Evolutionary conservation across 2,888 invertebrate genomes (phyloP).

Genomic region (Meganola albula): DNA sequence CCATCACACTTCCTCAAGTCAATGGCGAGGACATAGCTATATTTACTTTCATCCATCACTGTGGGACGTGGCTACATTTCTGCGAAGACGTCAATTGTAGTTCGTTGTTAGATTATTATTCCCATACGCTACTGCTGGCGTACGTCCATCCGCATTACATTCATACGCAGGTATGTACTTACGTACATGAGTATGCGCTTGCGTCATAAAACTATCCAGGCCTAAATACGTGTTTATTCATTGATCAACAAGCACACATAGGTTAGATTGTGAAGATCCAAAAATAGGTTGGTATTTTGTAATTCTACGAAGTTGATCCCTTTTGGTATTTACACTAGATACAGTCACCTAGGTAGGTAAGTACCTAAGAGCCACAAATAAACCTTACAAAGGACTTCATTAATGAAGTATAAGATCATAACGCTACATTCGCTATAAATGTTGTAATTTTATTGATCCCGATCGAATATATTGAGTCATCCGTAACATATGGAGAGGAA

Average conservation of each 20-base stretch:
- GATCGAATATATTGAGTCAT: no score
- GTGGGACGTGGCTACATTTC: slow-evolving; percentile 35
- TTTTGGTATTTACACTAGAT: no score
- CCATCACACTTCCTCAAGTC: slow-evolving; percentile 67
- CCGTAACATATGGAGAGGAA: slow-evolving; percentile 46
- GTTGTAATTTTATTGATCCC: no score
- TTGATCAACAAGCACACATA: no score
- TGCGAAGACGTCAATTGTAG: slow-evolving; percentile 38
- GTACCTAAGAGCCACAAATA: no score
- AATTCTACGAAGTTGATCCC: no score
- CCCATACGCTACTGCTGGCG: slow-evolving; percentile 40
- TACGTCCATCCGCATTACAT: slow-evolving; percentile 37
- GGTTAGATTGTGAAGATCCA: no score
- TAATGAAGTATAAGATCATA: no score
- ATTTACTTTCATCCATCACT: slow-evolving; percentile 59
- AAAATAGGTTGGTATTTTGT: no score
- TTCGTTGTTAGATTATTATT: slow-evolving; percentile 25
- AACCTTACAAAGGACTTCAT: no score
- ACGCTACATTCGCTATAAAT: no score
- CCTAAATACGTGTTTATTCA: slow-evolving; percentile 4
- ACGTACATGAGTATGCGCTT: slow-evolving; percentile 31
- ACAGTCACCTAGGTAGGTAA: no score
- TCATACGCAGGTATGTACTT: slow-evolving; percentile 33
- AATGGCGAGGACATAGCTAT: slow-evolving; percentile 73
- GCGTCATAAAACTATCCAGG: slow-evolving; percentile 25